Conservation (phyloP, 2,888 invertebrate genomes). For the Cantharis rustica region DNA sequence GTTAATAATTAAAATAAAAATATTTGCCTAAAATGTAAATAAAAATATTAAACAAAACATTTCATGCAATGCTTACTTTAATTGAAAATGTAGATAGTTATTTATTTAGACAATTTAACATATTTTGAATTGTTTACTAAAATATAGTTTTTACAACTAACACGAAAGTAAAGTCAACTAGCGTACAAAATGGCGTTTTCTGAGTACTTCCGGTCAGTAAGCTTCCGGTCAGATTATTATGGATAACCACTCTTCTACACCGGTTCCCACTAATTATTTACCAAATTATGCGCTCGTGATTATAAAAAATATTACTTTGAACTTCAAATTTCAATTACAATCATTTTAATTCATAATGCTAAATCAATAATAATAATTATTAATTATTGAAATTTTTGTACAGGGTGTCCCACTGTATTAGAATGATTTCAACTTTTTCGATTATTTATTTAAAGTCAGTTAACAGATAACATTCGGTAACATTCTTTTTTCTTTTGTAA, state of each 20-base stretch:
- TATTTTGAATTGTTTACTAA: conserved; percentile 47
- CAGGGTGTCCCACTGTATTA: neutral
- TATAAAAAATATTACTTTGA: neutral
- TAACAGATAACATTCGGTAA: too few relatives aligned
- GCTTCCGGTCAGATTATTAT: conserved; percentile 57
- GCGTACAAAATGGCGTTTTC: conserved; percentile 60
- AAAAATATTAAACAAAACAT: neutral
- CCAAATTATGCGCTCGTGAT: conserved; percentile 17
- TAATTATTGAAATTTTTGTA: neutral
- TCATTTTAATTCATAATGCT: neutral
- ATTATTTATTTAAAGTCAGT: neutral
- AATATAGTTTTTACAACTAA: conserved; percentile 49
- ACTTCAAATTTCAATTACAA: neutral
- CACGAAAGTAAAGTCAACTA: conserved; percentile 58
- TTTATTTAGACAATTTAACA: conserved; percentile 4
- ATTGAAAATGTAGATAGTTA: neutral
- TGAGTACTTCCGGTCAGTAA: conserved; percentile 55
- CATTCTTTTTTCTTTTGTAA: too few relatives aligned
- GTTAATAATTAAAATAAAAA: neutral
- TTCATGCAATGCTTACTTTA: neutral
- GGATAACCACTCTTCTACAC: conserved; percentile 52
- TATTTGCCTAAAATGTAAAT: neutral
- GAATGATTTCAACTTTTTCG: neutral
- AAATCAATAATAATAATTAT: neutral
- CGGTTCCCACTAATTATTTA: conserved; percentile 38